Conservation (phyloP, 1,140 invertebrate genomes). For the Neodiprion lecontei region DNA sequence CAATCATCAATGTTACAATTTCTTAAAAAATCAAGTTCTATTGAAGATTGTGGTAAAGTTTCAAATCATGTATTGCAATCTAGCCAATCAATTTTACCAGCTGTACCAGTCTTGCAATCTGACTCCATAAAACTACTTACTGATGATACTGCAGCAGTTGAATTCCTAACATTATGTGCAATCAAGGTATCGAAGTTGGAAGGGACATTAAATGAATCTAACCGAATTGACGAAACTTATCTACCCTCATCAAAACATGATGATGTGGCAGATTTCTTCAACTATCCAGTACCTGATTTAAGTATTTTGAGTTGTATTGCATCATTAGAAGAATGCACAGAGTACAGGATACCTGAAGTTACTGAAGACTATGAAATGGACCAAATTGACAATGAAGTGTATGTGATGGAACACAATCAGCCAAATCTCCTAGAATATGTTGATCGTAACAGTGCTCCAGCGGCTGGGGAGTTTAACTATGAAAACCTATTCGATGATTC, state of each 20-base stretch:
- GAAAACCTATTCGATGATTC: constrained; percentile 30
- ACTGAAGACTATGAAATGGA: background rate
- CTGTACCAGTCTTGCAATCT: constrained; percentile 24
- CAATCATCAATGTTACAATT: constrained; percentile 60
- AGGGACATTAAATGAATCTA: constrained; percentile 3
- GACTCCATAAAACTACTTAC: constrained; percentile 47
- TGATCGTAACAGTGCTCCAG: constrained; percentile 11
- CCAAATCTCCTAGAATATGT: constrained; percentile 9
- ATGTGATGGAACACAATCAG: constrained; percentile 1
- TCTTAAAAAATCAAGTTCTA: constrained; percentile 36
- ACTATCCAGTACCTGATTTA: constrained; percentile 39
- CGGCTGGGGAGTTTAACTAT: constrained; percentile 13
- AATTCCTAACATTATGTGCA: constrained; percentile 52
- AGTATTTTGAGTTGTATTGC: constrained; percentile 32
- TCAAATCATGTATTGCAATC: background rate
- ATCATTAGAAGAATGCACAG: background rate
- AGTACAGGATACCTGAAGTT: background rate
- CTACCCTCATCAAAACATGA: constrained; percentile 25
- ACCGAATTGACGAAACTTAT: constrained; percentile 34
- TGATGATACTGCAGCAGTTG: constrained; percentile 44
- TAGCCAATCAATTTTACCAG: background rate
- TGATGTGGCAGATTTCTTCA: constrained; percentile 31
- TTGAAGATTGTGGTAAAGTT: constrained; percentile 7
- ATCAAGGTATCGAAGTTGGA: constrained; percentile 44
- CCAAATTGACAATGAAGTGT: background rate